A percentile compares a stretch with the other conserved stretches of the same genome.
Conservation (phyloP, 2,797 vertebrate species). For the Craterocephalus amniculus region DNA sequence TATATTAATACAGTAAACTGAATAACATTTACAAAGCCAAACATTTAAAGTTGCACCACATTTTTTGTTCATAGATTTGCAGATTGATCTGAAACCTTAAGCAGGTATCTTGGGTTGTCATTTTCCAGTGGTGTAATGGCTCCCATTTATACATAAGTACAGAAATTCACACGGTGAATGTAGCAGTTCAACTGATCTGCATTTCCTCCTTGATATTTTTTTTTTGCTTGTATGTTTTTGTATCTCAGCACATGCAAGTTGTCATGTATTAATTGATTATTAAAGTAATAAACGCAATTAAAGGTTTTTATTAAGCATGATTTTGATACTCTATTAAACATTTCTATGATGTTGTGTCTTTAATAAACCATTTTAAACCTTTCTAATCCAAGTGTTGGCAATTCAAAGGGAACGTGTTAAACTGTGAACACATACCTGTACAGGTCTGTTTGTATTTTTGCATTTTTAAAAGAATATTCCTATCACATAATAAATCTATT, state of each 20-base stretch:
- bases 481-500: conserved; percentile 92
- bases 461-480: conserved; percentile 84
- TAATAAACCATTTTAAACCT: conserved; percentile 83
- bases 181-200: conserved; percentile 68
- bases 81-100: conserved; percentile 40
- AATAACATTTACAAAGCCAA: conserved; percentile 58
- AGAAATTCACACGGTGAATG: conserved; percentile 56
- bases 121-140: conserved; percentile 20
- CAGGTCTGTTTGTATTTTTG: conserved; percentile 81
- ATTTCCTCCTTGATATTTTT: conserved; percentile 53
- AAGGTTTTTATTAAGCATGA: conserved; percentile 88
- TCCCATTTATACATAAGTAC: conserved; percentile 18
- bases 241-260: conserved; percentile 89
- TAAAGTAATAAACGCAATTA: conserved; percentile 88
- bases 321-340: conserved; percentile 85
- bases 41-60: conserved; percentile 36
- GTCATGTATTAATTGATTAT: conserved; percentile 86
- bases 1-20: conserved; percentile 19
- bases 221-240: conserved; percentile 77
- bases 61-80: conserved; percentile 39
- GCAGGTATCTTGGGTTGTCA: conserved; percentile 31
- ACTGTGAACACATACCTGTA: conserved; percentile 96
- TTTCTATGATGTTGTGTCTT: conserved; percentile 90
- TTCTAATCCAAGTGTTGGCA: conserved; percentile 82
- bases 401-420: conserved; percentile 93